A percentile compares a stretch with the other conserved stretches of the same genome.
These are phyloP conservation scores for Temnothorax curvispinosus DNA, from an alignment of 1,140 invertebrate genomes.

Conservation along the genomic window DNA sequence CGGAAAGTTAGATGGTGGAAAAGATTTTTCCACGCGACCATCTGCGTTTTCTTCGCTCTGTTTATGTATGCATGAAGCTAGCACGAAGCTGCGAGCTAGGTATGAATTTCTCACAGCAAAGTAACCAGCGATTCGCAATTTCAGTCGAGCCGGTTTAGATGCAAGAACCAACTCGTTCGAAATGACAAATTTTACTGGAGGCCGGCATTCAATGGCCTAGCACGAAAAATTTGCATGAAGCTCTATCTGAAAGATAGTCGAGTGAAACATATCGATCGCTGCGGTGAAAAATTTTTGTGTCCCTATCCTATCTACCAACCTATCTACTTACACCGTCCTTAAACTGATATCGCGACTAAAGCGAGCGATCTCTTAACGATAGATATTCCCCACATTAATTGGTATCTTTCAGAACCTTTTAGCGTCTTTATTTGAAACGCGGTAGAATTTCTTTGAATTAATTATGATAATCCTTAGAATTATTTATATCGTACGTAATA, in stretches of 20 bases:
- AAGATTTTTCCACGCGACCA: conserved; percentile 18
- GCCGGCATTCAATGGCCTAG: conserved; percentile 53
- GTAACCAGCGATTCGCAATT: conserved; percentile 58
- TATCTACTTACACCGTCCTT: too few species aligned
- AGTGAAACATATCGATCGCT: conserved; percentile 53
- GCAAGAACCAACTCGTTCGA: conserved; percentile 68
- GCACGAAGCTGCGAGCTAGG: conserved; percentile 35
- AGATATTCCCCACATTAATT: conserved; percentile 51
- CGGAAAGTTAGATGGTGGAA: not conserved
- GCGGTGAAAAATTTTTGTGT: conserved; percentile 51
- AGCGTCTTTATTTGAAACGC: not conserved
- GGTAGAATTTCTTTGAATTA: not conserved
- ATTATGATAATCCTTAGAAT: not conserved
- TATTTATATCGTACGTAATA: not conserved
- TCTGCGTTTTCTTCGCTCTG: conserved; percentile 23
- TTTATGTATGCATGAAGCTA: conserved; percentile 48
- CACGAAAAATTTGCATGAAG: conserved; percentile 72
- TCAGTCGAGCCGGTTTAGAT: conserved; percentile 66
- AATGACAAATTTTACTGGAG: conserved; percentile 73
- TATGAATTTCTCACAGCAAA: conserved; percentile 63
- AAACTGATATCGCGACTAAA: not conserved
- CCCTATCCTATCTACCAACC: not conserved
- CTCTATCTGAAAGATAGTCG: conserved; percentile 55
- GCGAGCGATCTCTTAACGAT: conserved; percentile 1
- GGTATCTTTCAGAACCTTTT: not conserved